Conservation (phyloP, 2,113 vertebrate species). For the Motacilla alba region DNA sequence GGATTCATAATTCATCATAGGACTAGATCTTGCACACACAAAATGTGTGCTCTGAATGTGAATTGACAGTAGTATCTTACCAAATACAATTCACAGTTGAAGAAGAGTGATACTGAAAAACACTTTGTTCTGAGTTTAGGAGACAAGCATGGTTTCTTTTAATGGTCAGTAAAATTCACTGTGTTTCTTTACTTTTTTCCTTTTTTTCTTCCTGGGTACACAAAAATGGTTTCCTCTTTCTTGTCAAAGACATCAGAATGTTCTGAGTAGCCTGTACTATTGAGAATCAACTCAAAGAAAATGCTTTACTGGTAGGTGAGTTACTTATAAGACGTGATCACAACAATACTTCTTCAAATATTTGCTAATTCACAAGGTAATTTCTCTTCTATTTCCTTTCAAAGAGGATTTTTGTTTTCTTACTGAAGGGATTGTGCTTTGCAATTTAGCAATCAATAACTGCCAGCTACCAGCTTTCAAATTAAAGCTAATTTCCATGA, state of each 20-base stretch:
- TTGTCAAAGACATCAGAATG: background rate
- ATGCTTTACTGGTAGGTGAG: background rate
- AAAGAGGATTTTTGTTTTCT: background rate
- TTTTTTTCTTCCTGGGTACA: background rate
- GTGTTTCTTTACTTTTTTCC: background rate
- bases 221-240: background rate
- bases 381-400: background rate
- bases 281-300: background rate
- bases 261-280: background rate
- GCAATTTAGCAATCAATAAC: background rate
- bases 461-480: background rate
- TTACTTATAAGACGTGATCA: background rate
- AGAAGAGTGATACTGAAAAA: background rate
- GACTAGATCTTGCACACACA: background rate
- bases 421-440: background rate
- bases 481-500: background rate
- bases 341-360: background rate
- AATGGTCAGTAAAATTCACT: background rate
- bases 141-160: background rate
- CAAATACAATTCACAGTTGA: background rate
- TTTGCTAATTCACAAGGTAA: background rate
- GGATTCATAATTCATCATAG: slow-evolving; percentile 54
- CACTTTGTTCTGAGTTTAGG: background rate
- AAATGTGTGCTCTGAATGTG: background rate
- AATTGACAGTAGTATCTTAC: background rate